Base-by-base conservation (phyloP, 2,113 vertebrate species). In the Lonchura striata region DNA sequence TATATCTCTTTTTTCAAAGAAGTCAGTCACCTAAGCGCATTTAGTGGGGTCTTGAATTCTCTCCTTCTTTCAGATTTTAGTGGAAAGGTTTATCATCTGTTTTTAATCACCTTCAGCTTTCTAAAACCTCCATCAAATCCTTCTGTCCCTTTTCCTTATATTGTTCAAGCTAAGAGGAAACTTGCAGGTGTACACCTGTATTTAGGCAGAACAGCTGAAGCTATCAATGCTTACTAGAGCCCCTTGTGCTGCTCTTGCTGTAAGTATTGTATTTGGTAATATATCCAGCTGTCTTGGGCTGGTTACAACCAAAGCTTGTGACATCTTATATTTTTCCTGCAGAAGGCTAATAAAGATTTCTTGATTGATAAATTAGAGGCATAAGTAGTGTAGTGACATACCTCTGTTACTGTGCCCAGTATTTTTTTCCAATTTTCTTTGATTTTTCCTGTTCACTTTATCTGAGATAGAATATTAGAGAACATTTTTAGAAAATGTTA, bases 381-480 rank as follows among this genome's bases (percentile, higher is more conserved):
- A 74, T 41, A 47, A 1, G 6, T 53, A 33, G 3, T 23, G 20
- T 64, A 71, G 27, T n/a, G 66, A 80, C n/a, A 94, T 15, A 15
- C 21, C 31, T 42, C 42, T 78, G 30, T 86, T 68, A 47, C 27
- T 27, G 3, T 33, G 37, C 27, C 47, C 42, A 92, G 49, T 11
- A 21, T 76, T 88, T 63, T 77, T 81, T 92, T 87, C 88, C 13
- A 77, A 41, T 68, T 82, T 95, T 95, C 31, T 39, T 86, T 82
- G 61, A 50, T 81, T 90, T 93, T 95, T 87, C 54, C n/a, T 88
- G 46, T 94, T 94, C 21, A 37, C 44, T 90, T 88, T 80, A 72
- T 46, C 60, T 60, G 61, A 41, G 66, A 65, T 46, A 85, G 49
- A 79, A 74, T 94, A 88, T 95, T 66, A 88, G 65, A 94, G 44